Evolutionary conservation across 2,888 invertebrate species (phyloP).

Genomic region (Druceiella hillmani): DNA sequence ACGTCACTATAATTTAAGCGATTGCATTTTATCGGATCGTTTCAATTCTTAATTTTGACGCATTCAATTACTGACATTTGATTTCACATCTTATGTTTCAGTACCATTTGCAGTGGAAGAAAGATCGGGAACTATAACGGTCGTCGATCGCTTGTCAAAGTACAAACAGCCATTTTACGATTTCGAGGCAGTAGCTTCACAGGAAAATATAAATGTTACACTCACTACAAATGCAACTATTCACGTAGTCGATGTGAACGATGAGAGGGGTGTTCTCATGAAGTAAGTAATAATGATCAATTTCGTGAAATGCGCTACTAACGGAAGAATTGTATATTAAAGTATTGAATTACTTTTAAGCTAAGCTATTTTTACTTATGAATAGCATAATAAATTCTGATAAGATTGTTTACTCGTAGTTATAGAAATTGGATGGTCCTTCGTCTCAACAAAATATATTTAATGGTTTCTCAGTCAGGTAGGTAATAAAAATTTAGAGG

Average conservation of each 20-base stretch:
- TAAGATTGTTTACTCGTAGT: too few relatives aligned
- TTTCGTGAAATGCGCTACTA: too few relatives aligned
- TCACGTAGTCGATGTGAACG: slow-evolving; percentile 73
- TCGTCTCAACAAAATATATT: too few relatives aligned
- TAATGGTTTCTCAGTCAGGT: too few relatives aligned
- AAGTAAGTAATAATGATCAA: slow-evolving; percentile 46
- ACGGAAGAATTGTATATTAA: not conserved
- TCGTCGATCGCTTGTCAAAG: slow-evolving; percentile 67
- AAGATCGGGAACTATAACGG: slow-evolving; percentile 79
- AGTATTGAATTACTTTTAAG: not conserved
- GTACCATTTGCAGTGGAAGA: slow-evolving; percentile 93
- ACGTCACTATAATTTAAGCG: too few relatives aligned
- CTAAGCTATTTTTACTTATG: slow-evolving; percentile 5
- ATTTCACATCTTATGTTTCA: slow-evolving; percentile 42
- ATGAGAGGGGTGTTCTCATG: slow-evolving; percentile 60
- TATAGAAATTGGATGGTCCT: too few relatives aligned
- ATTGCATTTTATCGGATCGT: too few relatives aligned
- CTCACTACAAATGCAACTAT: slow-evolving; percentile 80
- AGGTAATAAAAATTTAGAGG: too few relatives aligned
- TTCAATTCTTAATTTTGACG: too few relatives aligned
- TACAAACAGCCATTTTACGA: slow-evolving; percentile 65
- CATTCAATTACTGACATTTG: too few relatives aligned
- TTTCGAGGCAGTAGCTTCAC: slow-evolving; percentile 77
- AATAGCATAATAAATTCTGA: slow-evolving; percentile 5
- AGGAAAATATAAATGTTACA: slow-evolving; percentile 54